Evolutionary conservation across 2,797 vertebrate genomes (phyloP), one percentile per base, ranked within the genome.

Genomic region (Kryptolebias ocellatus): DNA sequence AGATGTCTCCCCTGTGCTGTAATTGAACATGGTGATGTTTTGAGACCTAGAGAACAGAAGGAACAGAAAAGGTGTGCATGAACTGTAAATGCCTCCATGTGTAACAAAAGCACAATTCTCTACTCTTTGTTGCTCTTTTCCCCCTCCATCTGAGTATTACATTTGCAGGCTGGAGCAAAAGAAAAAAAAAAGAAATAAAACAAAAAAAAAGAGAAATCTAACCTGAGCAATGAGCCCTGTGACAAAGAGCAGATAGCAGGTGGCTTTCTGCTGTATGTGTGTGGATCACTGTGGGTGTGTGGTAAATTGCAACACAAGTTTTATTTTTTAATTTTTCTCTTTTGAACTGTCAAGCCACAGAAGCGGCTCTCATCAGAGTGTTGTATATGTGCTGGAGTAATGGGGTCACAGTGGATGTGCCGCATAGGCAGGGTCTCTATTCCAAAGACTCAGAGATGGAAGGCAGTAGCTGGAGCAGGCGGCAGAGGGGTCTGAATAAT

Each of bases 401-500:
- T 91, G 88, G 88, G 86, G 86, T 86, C 88, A 87, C 71, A 73
- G 83, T 88, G 47, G 80, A 90, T 86, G 81, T 83, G 74, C 63
- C 71, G 86, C 84, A 91, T 78, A 78, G 83, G 66, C 76, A 70
- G 72, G 45, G 50, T 64, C 80, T 90, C 80, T 74, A 86, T 91
- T 92, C 88, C 68, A 78, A 76, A 70, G 74, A 79, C 83, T 62
- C 78, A 79, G 74, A 84, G 82, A 90, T 82, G 86, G 83, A 84
- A 87, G 78, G 51, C 24, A 15, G 73, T 49, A 67, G 83, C 76
- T 78, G 76, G 69, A 65, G 46, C 61, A 64, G 68, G 74, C 66
- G 39, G 59, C 70, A 81, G 60, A 85, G 72, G 74, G 76, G 73
- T 80, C 80, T 77, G 70, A 89, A 90, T 92, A 93, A 93, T 93